Percentiles rank a stretch among this genome's conserved stretches.
These are phyloP conservation scores for Cylloceria caligata DNA, from an alignment of 2,888 invertebrate genomes.

Conservation along the genomic window DNA sequence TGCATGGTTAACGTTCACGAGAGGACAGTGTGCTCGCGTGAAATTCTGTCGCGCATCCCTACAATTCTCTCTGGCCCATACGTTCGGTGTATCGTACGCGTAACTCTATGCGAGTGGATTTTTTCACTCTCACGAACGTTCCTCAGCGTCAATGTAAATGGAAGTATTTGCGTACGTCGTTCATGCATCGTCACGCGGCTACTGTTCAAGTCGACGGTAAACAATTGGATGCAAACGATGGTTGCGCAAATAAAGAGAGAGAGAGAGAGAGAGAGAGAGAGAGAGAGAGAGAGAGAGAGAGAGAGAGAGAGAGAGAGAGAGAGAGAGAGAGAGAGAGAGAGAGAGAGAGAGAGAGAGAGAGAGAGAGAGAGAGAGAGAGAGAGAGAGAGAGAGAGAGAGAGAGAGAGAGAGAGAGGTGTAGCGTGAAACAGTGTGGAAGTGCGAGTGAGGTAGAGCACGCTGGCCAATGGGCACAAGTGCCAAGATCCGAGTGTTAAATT, in stretches of 20 bases:
- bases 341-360: no score
- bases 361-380: slow-evolving; percentile 16
- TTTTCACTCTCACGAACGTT: slow-evolving; percentile 34
- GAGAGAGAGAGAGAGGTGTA: slow-evolving; percentile 1
- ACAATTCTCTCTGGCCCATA: background rate
- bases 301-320: slow-evolving; percentile 33
- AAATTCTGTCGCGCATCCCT: slow-evolving; percentile 52
- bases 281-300: no score
- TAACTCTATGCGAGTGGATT: background rate
- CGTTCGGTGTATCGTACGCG: background rate
- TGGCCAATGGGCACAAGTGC: slow-evolving; percentile 62
- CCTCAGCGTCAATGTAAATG: slow-evolving; percentile 60
- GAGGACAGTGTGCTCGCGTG: slow-evolving; percentile 37
- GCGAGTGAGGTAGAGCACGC: slow-evolving; percentile 34
- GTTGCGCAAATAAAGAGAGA: slow-evolving; percentile 55
- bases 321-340: slow-evolving; percentile 9
- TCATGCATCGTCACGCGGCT: slow-evolving; percentile 62
- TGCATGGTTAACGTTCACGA: slow-evolving; percentile 56
- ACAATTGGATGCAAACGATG: slow-evolving; percentile 67
- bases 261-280: background rate
- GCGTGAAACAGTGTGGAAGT: slow-evolving; percentile 19
- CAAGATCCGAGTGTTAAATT: slow-evolving; percentile 68
- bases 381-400: slow-evolving; percentile 34
- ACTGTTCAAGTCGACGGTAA: slow-evolving; percentile 65
- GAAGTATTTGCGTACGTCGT: slow-evolving; percentile 63